Percentiles rank a stretch among this genome's conserved stretches.
These are phyloP conservation scores for Pogonocherus hispidulus DNA, from an alignment of 2,888 invertebrate genomes.

Conservation along the genomic window DNA sequence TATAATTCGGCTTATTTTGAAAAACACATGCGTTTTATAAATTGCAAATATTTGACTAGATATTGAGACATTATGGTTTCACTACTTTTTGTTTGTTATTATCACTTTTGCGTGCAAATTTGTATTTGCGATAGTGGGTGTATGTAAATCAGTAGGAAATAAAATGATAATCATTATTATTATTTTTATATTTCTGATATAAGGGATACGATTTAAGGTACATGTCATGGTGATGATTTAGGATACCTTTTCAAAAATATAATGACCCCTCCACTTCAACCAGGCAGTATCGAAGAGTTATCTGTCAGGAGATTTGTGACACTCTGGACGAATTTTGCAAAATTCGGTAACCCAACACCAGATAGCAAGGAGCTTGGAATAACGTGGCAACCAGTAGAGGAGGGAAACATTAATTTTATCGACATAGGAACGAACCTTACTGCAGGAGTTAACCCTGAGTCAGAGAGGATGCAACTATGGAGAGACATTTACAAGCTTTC, in stretches of 20 bases:
- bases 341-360: slow-evolving; percentile 52
- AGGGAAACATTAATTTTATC: slow-evolving; percentile 51
- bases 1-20: too few relatives aligned
- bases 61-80: too few relatives aligned
- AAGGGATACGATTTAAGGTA: slow-evolving; percentile 42
- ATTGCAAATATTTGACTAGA: too few relatives aligned
- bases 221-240: slow-evolving; percentile 54
- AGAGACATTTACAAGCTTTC: slow-evolving; percentile 34
- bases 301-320: slow-evolving; percentile 52
- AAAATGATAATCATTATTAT: too few relatives aligned
- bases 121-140: too few relatives aligned
- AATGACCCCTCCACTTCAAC: slow-evolving; percentile 44
- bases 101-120: too few relatives aligned
- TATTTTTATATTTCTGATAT: too few relatives aligned
- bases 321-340: slow-evolving; percentile 61
- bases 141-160: too few relatives aligned
- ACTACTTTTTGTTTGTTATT: too few relatives aligned
- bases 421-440: slow-evolving; percentile 58
- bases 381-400: slow-evolving; percentile 55
- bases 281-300: slow-evolving; percentile 54
- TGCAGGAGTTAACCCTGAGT: slow-evolving; percentile 52
- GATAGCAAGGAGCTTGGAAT: slow-evolving; percentile 37
- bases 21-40: too few relatives aligned
- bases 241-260: slow-evolving; percentile 55
- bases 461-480: slow-evolving; percentile 58